Evolutionary conservation across 2,113 vertebrate genomes (phyloP).

Genomic region (Coracopsis vasa): DNA sequence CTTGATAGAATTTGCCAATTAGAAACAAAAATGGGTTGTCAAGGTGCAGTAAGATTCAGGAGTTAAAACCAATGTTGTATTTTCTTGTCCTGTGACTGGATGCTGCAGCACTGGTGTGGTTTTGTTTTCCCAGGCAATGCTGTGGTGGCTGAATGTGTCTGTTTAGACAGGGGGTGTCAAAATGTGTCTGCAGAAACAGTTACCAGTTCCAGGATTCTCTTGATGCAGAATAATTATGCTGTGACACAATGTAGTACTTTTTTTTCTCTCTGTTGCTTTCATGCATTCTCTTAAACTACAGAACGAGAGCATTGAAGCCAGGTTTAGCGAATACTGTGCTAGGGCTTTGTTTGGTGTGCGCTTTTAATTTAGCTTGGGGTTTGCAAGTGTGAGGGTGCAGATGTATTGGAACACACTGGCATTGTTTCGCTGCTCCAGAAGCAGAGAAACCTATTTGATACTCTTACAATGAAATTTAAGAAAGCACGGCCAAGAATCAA

Average conservation of each 20-base stretch:
- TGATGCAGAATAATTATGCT: not conserved
- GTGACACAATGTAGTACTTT: rapidly evolving
- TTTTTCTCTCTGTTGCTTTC: not conserved
- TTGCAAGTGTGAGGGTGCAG: not conserved
- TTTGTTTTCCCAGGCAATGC: not conserved
- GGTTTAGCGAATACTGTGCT: not conserved
- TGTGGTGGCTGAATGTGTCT: not conserved
- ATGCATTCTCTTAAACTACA: not conserved
- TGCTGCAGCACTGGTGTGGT: not conserved
- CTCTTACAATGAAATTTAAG: not conserved
- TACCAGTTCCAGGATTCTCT: not conserved
- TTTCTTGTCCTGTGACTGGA: not conserved
- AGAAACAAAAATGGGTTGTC: not conserved
- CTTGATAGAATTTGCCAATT: not conserved
- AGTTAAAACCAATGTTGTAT: not conserved
- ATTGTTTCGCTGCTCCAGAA: not conserved
- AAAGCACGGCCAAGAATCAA: not conserved
- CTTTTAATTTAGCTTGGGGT: not conserved
- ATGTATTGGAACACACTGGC: not conserved
- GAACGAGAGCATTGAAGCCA: not conserved
- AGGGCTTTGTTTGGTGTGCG: not conserved
- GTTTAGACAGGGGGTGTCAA: not conserved
- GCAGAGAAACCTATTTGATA: not conserved
- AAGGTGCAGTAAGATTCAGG: not conserved
- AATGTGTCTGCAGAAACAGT: not conserved